phyloP scores from a whole-genome alignment of 2,113 vertebrate species.

The Coryphaenoides rupestris region DNA sequence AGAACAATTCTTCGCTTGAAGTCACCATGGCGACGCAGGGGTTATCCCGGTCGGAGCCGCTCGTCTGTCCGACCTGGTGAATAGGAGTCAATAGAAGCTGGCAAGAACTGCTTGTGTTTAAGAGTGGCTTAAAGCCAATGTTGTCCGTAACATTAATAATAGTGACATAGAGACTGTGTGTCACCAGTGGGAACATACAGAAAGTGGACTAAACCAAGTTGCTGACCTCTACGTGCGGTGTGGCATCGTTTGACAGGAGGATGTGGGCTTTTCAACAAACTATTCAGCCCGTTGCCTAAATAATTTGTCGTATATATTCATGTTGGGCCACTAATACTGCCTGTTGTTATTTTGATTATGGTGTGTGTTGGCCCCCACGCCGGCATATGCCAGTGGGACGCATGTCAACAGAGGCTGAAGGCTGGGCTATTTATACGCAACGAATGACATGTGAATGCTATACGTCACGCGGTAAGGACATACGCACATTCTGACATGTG shows the following conservation, averaged over 20 bases:
- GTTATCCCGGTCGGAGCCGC: slow-evolving; percentile 46
- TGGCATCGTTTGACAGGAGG: slow-evolving; percentile 32
- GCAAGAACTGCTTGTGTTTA: slow-evolving; percentile 28
- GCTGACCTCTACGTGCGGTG: background rate
- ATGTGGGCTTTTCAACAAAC: slow-evolving; percentile 43
- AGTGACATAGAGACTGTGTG: slow-evolving; percentile 26
- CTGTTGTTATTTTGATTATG: slow-evolving; percentile 51
- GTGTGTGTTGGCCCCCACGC: slow-evolving; percentile 42
- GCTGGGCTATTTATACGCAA: slow-evolving; percentile 59
- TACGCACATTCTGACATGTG: slow-evolving; percentile 46
- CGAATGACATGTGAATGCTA: slow-evolving; percentile 60
- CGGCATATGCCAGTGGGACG: slow-evolving; percentile 33
- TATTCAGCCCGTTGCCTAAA: slow-evolving; percentile 34
- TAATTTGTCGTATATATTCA: slow-evolving; percentile 51
- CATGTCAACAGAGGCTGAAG: slow-evolving; percentile 55
- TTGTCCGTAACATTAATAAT: slow-evolving; percentile 34
- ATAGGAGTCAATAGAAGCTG: slow-evolving; percentile 52
- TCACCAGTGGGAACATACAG: slow-evolving; percentile 42
- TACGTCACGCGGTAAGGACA: slow-evolving; percentile 52
- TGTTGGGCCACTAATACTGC: slow-evolving; percentile 64
- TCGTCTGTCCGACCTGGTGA: slow-evolving; percentile 32
- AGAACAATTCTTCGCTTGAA: slow-evolving; percentile 20
- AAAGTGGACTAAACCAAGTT: slow-evolving; percentile 24
- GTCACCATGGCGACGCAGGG: slow-evolving; percentile 41
- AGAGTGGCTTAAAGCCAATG: slow-evolving; percentile 18